Conservation (phyloP, 2,113 vertebrate genomes). For the Paramormyrops kingsleyae region DNA sequence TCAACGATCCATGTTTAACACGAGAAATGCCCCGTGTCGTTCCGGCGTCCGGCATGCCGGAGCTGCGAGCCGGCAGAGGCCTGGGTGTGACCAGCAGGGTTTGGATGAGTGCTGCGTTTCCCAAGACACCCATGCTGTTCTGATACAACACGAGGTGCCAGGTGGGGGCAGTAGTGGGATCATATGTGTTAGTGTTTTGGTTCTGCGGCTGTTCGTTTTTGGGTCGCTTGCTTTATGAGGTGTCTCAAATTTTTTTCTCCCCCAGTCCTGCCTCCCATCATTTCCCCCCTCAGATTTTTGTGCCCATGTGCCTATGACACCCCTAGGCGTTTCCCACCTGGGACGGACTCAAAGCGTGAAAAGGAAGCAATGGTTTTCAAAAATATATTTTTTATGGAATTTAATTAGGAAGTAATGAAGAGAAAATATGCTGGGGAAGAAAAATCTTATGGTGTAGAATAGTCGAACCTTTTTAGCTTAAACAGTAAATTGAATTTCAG, state of each 20-base stretch:
- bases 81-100: neutral
- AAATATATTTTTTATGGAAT: neutral
- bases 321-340: neutral
- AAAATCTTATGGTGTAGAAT: neutral
- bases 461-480: neutral
- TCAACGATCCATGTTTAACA: constrained; percentile 28
- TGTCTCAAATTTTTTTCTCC: neutral
- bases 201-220: neutral
- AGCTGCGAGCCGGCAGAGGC: neutral
- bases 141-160: neutral
- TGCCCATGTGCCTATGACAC: neutral
- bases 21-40: constrained; percentile 13
- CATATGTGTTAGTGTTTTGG: neutral
- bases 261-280: neutral
- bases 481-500: neutral
- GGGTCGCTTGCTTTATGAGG: neutral
- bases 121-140: neutral
- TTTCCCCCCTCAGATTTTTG: neutral
- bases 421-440: neutral
- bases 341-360: neutral
- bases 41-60: neutral
- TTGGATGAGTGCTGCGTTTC: neutral
- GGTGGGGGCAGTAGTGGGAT: neutral
- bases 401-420: neutral
- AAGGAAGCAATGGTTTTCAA: neutral